Conservation (phyloP, 1,140 invertebrate species). For the Heliconius eleuchia region DNA sequence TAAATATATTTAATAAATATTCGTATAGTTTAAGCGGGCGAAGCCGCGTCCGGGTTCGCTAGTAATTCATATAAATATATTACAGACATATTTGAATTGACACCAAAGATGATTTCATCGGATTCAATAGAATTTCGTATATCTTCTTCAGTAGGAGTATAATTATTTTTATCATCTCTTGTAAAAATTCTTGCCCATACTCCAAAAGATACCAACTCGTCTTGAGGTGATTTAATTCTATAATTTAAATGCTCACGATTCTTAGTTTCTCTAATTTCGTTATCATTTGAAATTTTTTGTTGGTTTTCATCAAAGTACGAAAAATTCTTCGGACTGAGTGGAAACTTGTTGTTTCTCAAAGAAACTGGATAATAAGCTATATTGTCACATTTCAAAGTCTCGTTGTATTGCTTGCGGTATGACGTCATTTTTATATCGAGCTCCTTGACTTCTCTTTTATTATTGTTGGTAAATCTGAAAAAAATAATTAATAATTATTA, state of each 20-base stretch:
- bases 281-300: slow-evolving; percentile 2
- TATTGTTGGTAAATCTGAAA: slow-evolving; percentile 57
- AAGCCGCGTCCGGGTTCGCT: too few relatives aligned
- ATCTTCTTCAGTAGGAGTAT: slow-evolving; percentile 45
- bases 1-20: too few relatives aligned
- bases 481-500: neutral
- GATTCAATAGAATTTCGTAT: slow-evolving; percentile 47
- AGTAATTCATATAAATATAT: neutral
- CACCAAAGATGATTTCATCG: slow-evolving; percentile 54
- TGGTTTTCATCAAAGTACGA: slow-evolving; percentile 36
- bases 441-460: slow-evolving; percentile 51
- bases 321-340: slow-evolving; percentile 52
- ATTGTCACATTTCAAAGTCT: slow-evolving; percentile 56
- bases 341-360: slow-evolving; percentile 59
- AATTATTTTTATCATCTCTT: slow-evolving; percentile 51
- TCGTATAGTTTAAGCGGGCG: too few relatives aligned
- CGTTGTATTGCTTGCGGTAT: slow-evolving; percentile 52
- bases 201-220: slow-evolving; percentile 54
- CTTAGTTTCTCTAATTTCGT: slow-evolving; percentile 17
- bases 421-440: slow-evolving; percentile 65
- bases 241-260: slow-evolving; percentile 31
- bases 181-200: slow-evolving; percentile 59
- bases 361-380: slow-evolving; percentile 59
- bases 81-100: neutral
- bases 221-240: slow-evolving; percentile 52